Percentiles rank a stretch among this genome's conserved stretches.
Conservation (phyloP, 1,140 invertebrate genomes). For the Neodiprion pinetum region DNA sequence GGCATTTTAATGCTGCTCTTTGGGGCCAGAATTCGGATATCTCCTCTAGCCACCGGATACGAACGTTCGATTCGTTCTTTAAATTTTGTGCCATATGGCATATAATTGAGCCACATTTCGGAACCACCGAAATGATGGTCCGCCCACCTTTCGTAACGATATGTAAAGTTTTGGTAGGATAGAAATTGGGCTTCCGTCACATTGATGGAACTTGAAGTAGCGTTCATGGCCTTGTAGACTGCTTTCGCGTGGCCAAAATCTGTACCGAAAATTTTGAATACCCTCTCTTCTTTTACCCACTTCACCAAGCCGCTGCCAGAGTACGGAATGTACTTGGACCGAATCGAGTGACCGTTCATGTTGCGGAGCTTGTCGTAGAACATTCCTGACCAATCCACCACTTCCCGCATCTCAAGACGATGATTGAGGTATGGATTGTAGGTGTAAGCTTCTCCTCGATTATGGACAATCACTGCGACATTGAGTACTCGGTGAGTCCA, state of each 20-base stretch:
- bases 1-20: background rate
- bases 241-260: background rate
- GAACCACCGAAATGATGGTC: background rate
- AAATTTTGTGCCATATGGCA: background rate
- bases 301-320: background rate
- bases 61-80: background rate
- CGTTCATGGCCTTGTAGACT: background rate
- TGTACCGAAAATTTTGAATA: background rate
- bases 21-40: background rate
- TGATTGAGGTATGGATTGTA: conserved; percentile 8
- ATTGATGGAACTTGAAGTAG: background rate
- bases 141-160: background rate
- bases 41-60: background rate
- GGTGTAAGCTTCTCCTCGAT: background rate
- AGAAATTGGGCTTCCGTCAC: background rate
- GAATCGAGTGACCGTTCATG: background rate
- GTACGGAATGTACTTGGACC: background rate
- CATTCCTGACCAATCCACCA: background rate
- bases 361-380: conserved; percentile 1
- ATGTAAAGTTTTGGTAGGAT: background rate
- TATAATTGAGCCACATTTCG: background rate
- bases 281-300: background rate
- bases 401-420: background rate
- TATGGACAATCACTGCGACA: background rate
- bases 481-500: background rate